Evolutionary conservation across 2,113 vertebrate genomes (phyloP), one percentile per base, ranked within the genome.

Genomic region (Melanostigma gelatinosum): DNA sequence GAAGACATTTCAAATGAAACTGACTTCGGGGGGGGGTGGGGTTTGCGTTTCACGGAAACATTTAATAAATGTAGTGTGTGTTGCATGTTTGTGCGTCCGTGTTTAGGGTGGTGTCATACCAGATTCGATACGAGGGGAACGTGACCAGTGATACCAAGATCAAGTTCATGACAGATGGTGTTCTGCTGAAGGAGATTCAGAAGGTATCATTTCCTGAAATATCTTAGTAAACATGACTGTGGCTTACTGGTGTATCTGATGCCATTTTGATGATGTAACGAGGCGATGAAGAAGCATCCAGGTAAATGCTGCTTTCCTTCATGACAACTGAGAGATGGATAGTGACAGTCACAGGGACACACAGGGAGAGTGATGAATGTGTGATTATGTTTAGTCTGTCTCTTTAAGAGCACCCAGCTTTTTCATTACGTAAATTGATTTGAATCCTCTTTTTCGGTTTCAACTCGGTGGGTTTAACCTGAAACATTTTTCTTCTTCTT

Each of bases 151-250:
- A 99, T 34, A 99, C 98, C 0, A 97, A 94, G 74, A 96, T 99
- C 88, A 99, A 99, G 92, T 99, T 99, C 93, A 98, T 99, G 98
- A 99, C 98, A 0, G 98, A 99, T 0, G 98, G 98, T 0, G 97
- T 99, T 55, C 85, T 99, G 67, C 93, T 99, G 74, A 99, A 98
- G 81, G 98, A 99, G 90, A 95, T 99, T 77, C 97, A 99, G 93
- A 98, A 95, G 96, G 98, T 98, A 18, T 29, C n/a, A 1, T 16
- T 34, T 54, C 36, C 44, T n/a, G 22, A 22, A 38, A 13, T 20
- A 20, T 4, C 20, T 55, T 55, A 3, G 1, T 32, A 46, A 73
- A 74, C 5, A 66, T 34, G 24, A 12, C 18, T 18, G 44, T 32
- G 4, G 46, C n/a, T 50, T n/a, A 24, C 22, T 62, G 16, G 3